Base-by-base conservation (phyloP, 2,113 vertebrate species). In the Oryzias celebensis region DNA sequence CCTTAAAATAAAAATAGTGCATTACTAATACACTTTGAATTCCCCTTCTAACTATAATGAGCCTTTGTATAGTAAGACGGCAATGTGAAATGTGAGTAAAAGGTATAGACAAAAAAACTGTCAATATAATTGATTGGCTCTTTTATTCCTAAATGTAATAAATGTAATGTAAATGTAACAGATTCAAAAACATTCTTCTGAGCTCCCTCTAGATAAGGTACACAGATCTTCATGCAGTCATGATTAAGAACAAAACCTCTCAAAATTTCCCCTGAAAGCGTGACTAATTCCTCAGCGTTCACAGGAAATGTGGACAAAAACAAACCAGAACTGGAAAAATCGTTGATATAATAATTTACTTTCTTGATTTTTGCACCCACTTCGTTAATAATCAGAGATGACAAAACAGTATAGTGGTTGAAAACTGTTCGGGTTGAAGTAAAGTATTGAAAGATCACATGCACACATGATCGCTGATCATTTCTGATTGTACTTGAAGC, bases 251-350 rank as follows among this genome's bases (percentile, higher is more conserved):
- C 24, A 64, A 20, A 14, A 17, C 14, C 14, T 55, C 31, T 73
- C 18, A 68, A 54, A 86, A 68, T 66, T 75, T 79, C 85, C 82
- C 84, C 65, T 46, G 28, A 71, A 23, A 7, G n/a, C 0, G 14
- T 8, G 28, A 77, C 49, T 80, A 87, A 82, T 76, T 77, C 72
- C 85, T 80, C 78, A 26, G 7, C 22, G 36, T 12, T 43, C 3
- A 49, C 6, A 50, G 55, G 64, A 69, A 72, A 72, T 49, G 5
- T 7, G 53, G 13, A 78, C 63, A 70, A 57, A 61, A 55, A 53
- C 8, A 61, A 58, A 53, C 12, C 36, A 14, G 28, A 13, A 17
- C 15, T 61, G 42, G 49, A 28, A 28, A 10, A 46, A 48, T 23
- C 54, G 48, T 6, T 10, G 26, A 23, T 48, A 58, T 36, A 18